phyloP scores from a whole-genome alignment of 1,140 invertebrate genomes.

The honey bee (Apis mellifera) region DNA sequence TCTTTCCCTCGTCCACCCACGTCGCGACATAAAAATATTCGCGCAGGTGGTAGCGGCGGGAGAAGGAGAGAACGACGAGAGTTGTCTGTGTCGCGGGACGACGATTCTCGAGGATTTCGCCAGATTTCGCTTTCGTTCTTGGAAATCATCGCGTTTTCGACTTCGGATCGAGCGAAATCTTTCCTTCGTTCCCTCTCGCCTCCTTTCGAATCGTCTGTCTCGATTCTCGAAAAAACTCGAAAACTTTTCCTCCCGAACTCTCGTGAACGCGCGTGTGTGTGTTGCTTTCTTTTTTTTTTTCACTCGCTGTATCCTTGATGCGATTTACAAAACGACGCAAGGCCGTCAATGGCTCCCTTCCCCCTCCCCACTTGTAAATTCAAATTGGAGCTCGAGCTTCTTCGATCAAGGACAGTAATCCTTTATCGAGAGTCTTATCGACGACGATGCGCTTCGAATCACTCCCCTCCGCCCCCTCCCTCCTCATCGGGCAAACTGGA shows the following conservation, averaged over 20 bases:
- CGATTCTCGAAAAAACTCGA: no score
- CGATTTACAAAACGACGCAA: constrained; percentile 17
- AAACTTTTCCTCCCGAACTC: no score
- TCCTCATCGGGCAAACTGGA: not conserved
- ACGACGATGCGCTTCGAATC: constrained; percentile 43
- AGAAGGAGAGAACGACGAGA: not conserved
- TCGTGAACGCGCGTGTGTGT: no score
- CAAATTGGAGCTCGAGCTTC: constrained; percentile 50
- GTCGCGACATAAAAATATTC: constrained; percentile 56
- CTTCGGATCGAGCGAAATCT: not conserved
- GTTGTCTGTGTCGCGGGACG: no score
- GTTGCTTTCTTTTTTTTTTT: no score
- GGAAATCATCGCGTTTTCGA: not conserved
- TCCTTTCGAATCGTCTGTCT: no score
- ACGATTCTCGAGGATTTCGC: constrained; percentile 18
- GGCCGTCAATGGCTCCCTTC: not conserved
- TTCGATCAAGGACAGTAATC: constrained; percentile 38
- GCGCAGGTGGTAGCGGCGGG: constrained; percentile 58
- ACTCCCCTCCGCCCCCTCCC: constrained; percentile 13
- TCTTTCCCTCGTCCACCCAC: constrained; percentile 61
- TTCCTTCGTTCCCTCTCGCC: not conserved
- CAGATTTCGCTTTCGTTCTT: constrained; percentile 39
- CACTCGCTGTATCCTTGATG: not conserved
- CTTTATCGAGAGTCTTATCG: constrained; percentile 53
- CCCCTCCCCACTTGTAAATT: constrained; percentile 56